Evolutionary conservation across 2,113 vertebrate species (phyloP).

Genomic region (Peromyscus polionotus): DNA sequence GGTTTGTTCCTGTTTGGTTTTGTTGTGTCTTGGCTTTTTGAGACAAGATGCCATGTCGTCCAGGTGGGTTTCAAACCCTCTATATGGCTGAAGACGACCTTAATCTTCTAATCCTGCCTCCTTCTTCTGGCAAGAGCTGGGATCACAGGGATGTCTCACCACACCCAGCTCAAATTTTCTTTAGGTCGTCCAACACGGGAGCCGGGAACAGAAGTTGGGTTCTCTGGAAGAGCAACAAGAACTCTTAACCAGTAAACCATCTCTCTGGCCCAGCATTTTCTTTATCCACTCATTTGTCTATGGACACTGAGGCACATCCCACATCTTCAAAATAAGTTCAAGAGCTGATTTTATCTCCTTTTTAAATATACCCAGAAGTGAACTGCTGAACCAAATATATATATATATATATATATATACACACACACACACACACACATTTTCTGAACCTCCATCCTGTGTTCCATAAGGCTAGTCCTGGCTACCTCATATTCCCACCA

Average conservation of each 20-base stretch:
- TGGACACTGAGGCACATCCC: not conserved
- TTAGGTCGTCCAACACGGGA: not conserved
- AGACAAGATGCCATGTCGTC: not conserved
- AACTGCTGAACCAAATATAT: not conserved
- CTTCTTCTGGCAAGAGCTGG: not conserved
- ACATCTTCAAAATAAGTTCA: not conserved
- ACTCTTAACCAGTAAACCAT: not conserved
- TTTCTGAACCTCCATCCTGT: not conserved
- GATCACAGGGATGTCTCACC: not conserved
- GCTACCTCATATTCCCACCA: not conserved
- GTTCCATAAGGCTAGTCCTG: not conserved
- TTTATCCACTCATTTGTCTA: not conserved
- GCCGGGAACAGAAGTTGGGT: not conserved
- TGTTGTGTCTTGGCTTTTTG: not conserved
- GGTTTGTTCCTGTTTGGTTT: not conserved
- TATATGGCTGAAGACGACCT: not conserved
- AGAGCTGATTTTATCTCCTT: not conserved
- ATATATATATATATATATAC: too few relatives aligned
- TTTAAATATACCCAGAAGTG: not conserved
- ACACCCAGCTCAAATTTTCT: not conserved
- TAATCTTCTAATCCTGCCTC: not conserved
- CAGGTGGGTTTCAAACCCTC: not conserved
- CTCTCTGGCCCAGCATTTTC: not conserved
- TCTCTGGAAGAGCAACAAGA: not conserved
- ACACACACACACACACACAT: too few relatives aligned